A percentile compares a stretch with the other conserved stretches of the same genome.
phyloP scores from a whole-genome alignment of 2,113 vertebrate genomes.

The Amblyopsis rosae region DNA sequence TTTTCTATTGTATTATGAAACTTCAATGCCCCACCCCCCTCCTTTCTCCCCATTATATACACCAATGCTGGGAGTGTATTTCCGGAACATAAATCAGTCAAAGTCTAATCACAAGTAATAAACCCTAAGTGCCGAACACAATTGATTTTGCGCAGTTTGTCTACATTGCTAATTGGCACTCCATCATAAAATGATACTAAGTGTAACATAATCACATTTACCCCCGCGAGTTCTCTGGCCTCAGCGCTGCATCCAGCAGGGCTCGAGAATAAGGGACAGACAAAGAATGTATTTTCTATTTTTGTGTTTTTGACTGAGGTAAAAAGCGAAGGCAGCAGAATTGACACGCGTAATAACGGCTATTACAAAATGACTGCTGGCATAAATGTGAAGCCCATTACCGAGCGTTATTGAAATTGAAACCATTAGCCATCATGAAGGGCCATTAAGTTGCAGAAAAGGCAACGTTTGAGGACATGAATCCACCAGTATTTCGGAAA shows the following conservation, averaged over 20 bases:
- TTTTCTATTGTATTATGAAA: no score
- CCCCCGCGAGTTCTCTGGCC: not conserved
- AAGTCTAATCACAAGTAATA: not conserved
- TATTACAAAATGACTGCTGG: conserved; percentile 44
- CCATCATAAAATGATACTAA: not conserved
- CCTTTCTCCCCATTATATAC: no score
- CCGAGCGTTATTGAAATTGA: conserved; percentile 44
- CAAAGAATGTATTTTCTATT: not conserved
- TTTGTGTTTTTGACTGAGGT: not conserved
- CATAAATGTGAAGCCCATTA: conserved; percentile 46
- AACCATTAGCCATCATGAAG: conserved; percentile 39
- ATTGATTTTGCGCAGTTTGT: not conserved
- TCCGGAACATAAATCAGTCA: conserved; percentile 1
- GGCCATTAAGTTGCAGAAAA: not conserved
- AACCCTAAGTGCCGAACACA: not conserved
- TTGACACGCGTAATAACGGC: conserved; percentile 45
- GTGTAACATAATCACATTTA: not conserved
- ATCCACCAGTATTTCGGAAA: not conserved
- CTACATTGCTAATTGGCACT: not conserved
- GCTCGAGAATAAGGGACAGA: not conserved
- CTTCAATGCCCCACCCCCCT: no score
- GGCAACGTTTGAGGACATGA: not conserved
- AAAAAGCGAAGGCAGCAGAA: conserved; percentile 6
- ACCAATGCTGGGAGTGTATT: no score
- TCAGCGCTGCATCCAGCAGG: not conserved